A percentile compares a stretch with the other conserved stretches of the same genome.
Evolutionary conservation across 2,113 vertebrate genomes (phyloP).

Genomic region (Chamaetylas fuelleborni): DNA sequence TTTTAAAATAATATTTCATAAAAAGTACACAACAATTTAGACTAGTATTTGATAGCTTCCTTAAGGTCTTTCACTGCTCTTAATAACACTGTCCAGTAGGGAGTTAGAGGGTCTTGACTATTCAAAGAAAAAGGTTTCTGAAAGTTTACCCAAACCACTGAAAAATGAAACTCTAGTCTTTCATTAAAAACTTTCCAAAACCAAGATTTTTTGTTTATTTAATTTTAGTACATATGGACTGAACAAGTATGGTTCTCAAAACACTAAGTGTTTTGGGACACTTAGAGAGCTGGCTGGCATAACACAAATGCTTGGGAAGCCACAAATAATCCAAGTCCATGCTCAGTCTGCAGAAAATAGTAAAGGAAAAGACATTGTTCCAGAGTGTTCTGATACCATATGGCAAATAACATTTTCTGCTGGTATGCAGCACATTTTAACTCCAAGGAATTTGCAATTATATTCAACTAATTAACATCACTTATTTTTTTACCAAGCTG

Average conservation of each 20-base stretch:
- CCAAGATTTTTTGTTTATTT: background rate
- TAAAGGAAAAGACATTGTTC: background rate
- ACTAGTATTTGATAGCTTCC: background rate
- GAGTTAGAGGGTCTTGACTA: background rate
- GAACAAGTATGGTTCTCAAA: background rate
- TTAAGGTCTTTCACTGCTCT: background rate
- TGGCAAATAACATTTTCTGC: slow-evolving; percentile 53
- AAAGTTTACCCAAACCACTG: background rate
- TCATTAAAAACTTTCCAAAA: slow-evolving; percentile 16
- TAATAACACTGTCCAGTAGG: background rate
- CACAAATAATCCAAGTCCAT: slow-evolving; percentile 23
- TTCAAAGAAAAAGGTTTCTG: background rate
- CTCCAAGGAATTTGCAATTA: slow-evolving; percentile 56
- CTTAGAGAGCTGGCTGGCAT: slow-evolving; percentile 16
- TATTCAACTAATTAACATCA: slow-evolving; percentile 49
- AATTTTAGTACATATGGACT: background rate
- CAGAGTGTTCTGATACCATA: slow-evolving; percentile 44
- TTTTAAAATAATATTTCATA: background rate
- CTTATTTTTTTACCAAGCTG: slow-evolving; percentile 24
- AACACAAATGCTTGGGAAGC: slow-evolving; percentile 56
- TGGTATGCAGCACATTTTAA: slow-evolving; percentile 26
- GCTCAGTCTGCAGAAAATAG: slow-evolving; percentile 55
- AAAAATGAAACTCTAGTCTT: slow-evolving; percentile 45
- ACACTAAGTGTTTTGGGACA: slow-evolving; percentile 36
- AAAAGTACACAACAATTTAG: background rate